Percentiles rank a stretch among this genome's conserved stretches.
phyloP scores from a whole-genome alignment of 2,797 vertebrate species.

The Choloepus didactylus region DNA sequence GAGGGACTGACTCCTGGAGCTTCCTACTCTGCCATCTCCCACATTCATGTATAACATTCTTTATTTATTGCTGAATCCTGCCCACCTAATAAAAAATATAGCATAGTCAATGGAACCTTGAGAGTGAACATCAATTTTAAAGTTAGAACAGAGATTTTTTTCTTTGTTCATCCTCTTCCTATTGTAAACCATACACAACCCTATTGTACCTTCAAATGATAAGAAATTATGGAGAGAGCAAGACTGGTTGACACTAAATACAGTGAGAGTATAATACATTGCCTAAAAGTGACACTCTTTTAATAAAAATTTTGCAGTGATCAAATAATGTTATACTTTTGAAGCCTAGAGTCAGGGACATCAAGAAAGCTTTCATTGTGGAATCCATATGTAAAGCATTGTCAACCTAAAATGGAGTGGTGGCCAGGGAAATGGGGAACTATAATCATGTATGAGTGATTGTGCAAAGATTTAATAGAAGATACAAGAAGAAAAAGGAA shows the following conservation, averaged over 20 bases:
- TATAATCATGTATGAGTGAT: neutral
- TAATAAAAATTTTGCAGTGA: neutral
- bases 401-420: neutral
- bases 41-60: neutral
- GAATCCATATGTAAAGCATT: neutral
- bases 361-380: neutral
- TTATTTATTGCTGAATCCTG: neutral
- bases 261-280: neutral
- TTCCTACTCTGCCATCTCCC: too few relatives aligned
- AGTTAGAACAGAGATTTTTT: neutral
- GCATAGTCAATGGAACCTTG: neutral
- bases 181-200: neutral
- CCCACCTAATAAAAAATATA: neutral
- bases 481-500: neutral
- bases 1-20: too few relatives aligned
- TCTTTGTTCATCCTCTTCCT: neutral
- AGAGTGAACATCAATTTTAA: neutral
- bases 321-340: neutral
- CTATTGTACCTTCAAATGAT: neutral
- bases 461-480: neutral
- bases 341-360: neutral
- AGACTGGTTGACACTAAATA: neutral
- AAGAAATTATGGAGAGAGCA: neutral
- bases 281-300: neutral
- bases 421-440: neutral